Evolutionary conservation across 1,140 invertebrate species (phyloP), one percentile per base, ranked within the genome.

Genomic region (Coptotermes formosanus): DNA sequence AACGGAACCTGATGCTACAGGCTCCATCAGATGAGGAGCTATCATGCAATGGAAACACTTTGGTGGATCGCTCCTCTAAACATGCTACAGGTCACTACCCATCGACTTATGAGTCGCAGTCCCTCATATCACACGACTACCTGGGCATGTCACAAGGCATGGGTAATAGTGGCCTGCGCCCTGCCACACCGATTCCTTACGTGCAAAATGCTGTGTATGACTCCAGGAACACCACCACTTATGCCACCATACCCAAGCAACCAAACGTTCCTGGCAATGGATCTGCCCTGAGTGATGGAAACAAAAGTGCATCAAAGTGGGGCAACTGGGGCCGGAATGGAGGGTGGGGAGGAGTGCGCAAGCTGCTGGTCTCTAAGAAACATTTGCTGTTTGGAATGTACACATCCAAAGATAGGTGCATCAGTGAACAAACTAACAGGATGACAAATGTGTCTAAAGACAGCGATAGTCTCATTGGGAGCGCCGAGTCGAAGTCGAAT

Each of bases 1-100:
- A 98, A 89, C 92, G 97, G 3, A 98, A 98, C 91, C 92, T 96
- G 16, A 94, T 96, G 88, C 87, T 90, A 75, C 93, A 92, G 43
- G 92, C 92, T 6, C 91, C 93, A 88, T 93, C 91, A 21, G 93
- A 90, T 45, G 95, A 94, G 23, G 94, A 95, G 82, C 88, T 94
- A 3, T 89, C 90, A n/a, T 91, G 93, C 19, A 91, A 91, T 38
- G 93, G 94, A 64, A 94, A 94, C 87, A 90, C 93, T 16, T 91
- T 97, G 0, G 93, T 97, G 84, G 95, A 96, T 88, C 94, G 95
- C 87, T 94, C 94, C 55, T 91, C 92, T 0, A 95, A 95, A 89
- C 94, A 94, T 87, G 90, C 91, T 0, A 89, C 90, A 16, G 90
- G 91, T 82, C 87, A 85, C 11, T 88, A 83, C 88, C 88, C 84